phyloP scores from a whole-genome alignment of 1,140 invertebrate genomes.

The Heliconius congener region DNA sequence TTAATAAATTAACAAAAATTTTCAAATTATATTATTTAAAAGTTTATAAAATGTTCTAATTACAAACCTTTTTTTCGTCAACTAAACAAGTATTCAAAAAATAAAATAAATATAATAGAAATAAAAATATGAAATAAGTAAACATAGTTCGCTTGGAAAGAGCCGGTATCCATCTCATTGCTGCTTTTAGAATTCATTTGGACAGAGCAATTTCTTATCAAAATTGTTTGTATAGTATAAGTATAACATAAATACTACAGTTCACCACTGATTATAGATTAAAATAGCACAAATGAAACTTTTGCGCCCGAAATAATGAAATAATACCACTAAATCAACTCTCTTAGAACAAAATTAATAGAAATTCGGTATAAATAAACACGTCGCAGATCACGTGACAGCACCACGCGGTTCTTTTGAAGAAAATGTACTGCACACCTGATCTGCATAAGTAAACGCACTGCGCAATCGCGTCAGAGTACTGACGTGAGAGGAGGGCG shows the following conservation, averaged over 20 bases:
- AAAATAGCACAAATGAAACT: neutral
- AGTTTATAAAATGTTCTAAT: neutral
- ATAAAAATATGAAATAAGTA: constrained; percentile 74
- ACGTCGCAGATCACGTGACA: neutral
- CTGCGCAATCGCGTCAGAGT: constrained; percentile 42
- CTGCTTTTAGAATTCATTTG: constrained; percentile 67
- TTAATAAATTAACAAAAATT: neutral
- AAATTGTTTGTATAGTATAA: constrained; percentile 16
- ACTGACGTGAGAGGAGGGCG: constrained; percentile 19
- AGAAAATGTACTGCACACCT: constrained; percentile 39
- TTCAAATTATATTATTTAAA: neutral
- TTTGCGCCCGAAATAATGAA: neutral
- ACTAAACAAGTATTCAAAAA: constrained; percentile 74
- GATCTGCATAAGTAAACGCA: constrained; percentile 43
- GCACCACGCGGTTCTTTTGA: constrained; percentile 40
- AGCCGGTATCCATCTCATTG: constrained; percentile 71
- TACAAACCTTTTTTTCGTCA: constrained; percentile 70
- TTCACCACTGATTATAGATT: neutral
- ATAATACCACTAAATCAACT: neutral
- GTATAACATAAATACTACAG: constrained; percentile 16
- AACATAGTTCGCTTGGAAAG: constrained; percentile 71
- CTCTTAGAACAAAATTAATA: neutral
- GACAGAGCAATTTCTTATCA: constrained; percentile 27
- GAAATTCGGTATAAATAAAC: constrained; percentile 7
- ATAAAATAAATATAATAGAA: constrained; percentile 77